Base-by-base conservation (phyloP, 2,797 vertebrate species). In the Cygnus olor region DNA sequence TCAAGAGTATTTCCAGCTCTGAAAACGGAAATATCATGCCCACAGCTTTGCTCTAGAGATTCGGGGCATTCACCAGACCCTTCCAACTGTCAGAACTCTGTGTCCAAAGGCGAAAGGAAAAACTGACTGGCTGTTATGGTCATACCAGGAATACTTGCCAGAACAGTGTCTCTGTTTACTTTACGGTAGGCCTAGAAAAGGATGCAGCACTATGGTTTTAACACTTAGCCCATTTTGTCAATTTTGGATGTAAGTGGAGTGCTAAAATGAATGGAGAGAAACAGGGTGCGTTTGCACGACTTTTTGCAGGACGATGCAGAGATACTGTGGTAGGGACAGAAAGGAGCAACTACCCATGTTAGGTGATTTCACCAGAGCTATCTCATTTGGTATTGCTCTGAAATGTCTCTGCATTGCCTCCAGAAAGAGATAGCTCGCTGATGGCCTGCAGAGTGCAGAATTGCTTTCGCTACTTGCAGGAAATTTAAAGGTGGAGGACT, bases 391-490 rank as follows among this genome's bases (percentile, higher is more conserved):
- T 42, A 24, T 61, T 66, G 40, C 28, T 88, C 36, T 76, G 20
- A 65, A 49, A 12, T 38, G 32, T 56, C 28, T 56, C 28, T 66
- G 20, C 32, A 71, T 44, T 49, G 12, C 10, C 28, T 88, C 28
- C 51, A 91, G 36, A 51, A 77, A 60, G 24, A 51, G 3, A 14
- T 12, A 66, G 38, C 38, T 51, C 40, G 15, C 1, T 3, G n/a
- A 14, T 40, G 10, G 2, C 27, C 24, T n/a, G 32, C 27, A 47
- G 57, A 42, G 14, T 0, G 0, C 22, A 47, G 25, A 63, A 25
- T 54, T 72, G 27, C 32, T 69, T 87, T 64, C 69, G 72, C 6
- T 44, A 49, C 12, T 21, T 51, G 24, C 14, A 77, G 47, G 24
- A 61, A 66, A 65, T 40, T 76, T 57, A 1, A 1, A 38, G 28